Percentiles rank a stretch among this genome's conserved stretches.
These are phyloP conservation scores for Paramacrobiotus metropolitanus DNA, from an alignment of 1,140 invertebrate genomes.

Conservation along the genomic window DNA sequence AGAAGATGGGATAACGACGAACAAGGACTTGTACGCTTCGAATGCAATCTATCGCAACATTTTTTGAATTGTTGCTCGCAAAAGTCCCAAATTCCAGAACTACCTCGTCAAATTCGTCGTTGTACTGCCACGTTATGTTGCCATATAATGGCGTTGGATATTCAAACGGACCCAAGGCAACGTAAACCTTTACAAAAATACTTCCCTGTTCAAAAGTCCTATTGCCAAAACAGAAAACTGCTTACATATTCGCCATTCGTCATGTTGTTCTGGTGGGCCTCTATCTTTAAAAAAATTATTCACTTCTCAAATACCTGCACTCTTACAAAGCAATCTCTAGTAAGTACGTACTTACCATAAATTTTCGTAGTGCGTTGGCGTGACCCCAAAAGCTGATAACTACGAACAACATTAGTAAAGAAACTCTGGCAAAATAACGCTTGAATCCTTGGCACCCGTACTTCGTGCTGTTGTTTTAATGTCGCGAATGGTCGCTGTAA, in stretches of 20 bases:
- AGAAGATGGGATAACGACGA: too few relatives aligned
- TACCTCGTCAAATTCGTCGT: too few relatives aligned
- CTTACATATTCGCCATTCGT: neutral
- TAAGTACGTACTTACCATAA: neutral
- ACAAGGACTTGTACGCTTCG: too few relatives aligned
- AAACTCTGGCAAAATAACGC: neutral
- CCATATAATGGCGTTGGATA: too few relatives aligned
- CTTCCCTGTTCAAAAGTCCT: too few relatives aligned
- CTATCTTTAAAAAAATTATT: neutral
- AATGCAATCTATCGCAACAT: too few relatives aligned
- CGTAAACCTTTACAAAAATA: too few relatives aligned
- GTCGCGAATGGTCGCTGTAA: neutral
- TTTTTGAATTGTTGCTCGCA: too few relatives aligned
- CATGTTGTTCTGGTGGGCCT: neutral
- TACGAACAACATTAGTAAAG: neutral
- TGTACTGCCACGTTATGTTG: too few relatives aligned
- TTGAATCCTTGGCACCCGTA: neutral
- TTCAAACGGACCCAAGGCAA: too few relatives aligned
- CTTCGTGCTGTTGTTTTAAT: neutral
- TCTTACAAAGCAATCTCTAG: neutral
- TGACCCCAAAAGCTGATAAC: neutral
- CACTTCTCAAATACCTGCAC: neutral
- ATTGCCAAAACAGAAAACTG: too few relatives aligned
- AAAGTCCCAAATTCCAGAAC: too few relatives aligned
- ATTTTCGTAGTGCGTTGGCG: neutral